Percentiles rank a stretch among this genome's conserved stretches.
Evolutionary conservation across 2,113 vertebrate genomes (phyloP).

Genomic region (Rutilus rutilus): DNA sequence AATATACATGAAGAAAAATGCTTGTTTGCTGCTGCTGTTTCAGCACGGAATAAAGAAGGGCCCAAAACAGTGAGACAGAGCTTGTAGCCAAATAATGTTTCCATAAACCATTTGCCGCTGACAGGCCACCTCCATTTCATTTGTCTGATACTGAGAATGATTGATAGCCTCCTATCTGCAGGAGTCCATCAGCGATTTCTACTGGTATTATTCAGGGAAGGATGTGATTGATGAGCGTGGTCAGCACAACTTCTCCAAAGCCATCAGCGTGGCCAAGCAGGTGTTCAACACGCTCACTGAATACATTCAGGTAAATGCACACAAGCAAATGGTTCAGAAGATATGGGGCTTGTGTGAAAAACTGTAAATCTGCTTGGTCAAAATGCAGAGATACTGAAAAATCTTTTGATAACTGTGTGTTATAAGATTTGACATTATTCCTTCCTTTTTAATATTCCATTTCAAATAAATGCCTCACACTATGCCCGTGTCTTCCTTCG

Average conservation of each 20-base stretch:
- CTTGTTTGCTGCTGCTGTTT: conserved; percentile 2
- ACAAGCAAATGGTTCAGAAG: conserved; percentile 1
- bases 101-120: conserved; percentile 17
- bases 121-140: conserved; percentile 9
- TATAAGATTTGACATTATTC: background rate
- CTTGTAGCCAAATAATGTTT: conserved; percentile 1
- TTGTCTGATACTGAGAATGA: conserved; percentile 28
- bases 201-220: conserved; percentile 97
- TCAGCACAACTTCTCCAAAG: conserved; percentile 92
- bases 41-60: background rate
- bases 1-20: background rate
- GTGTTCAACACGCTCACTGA: conserved; percentile 97
- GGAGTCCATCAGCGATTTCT: conserved; percentile 98
- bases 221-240: conserved; percentile 90
- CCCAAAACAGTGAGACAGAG: background rate
- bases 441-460: background rate
- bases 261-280: conserved; percentile 93
- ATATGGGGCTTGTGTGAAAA: background rate
- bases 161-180: conserved; percentile 60
- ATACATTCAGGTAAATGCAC: conserved; percentile 88
- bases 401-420: background rate
- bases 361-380: background rate
- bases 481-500: background rate
- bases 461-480: background rate
- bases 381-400: background rate